Evolutionary conservation across 2,888 invertebrate genomes (phyloP), one percentile per base, ranked within the genome.

Genomic region (Diaprepes abbreviatus): DNA sequence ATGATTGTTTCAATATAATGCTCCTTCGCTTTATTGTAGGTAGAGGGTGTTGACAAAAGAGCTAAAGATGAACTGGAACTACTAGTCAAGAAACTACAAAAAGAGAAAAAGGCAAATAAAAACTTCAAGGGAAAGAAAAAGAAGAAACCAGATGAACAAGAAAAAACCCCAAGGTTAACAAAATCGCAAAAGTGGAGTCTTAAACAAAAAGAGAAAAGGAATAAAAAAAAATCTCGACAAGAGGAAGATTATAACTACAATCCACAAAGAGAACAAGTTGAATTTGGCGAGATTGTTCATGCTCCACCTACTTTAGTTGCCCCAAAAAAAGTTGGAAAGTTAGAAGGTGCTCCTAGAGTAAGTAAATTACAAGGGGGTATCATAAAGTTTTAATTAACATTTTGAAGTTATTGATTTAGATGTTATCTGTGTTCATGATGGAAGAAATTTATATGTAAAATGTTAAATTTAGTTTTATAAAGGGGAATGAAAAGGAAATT

Each of bases 241-340:
- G 62, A 73, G 62, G 73, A 79, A 66, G 74, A 74, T 68, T 84
- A 86, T 35, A 88, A 89, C 57, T 88, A 88, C 78, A 83, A 74
- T n/a, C 50, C 60, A n/a, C 43, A 43, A 50, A 84, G 76, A 10
- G 94, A 94, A 82, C 84, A 86, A 50, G 86, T 94, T 17, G 81
- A 87, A 78, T 94, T 94, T 85, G 94, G 94, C 0, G 94, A 93
- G 79, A 87, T 90, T 55, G 90, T 87, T 1, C 90, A 91, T 83
- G 91, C 88, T 57, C 94, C 94, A 63, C 94, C 94, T 31, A 83
- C 86, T 58, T 84, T 93, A 36, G 80, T 85, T 2, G 80, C 83
- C 55, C 89, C 91, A 1, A 85, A 85, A 64, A 87, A 85, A 75
- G 87, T 86, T 40, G 77, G 79, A 50, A 84, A 83, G 64, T 14